Conservation (phyloP, 2,888 invertebrate genomes). For the Molanna angustata region DNA sequence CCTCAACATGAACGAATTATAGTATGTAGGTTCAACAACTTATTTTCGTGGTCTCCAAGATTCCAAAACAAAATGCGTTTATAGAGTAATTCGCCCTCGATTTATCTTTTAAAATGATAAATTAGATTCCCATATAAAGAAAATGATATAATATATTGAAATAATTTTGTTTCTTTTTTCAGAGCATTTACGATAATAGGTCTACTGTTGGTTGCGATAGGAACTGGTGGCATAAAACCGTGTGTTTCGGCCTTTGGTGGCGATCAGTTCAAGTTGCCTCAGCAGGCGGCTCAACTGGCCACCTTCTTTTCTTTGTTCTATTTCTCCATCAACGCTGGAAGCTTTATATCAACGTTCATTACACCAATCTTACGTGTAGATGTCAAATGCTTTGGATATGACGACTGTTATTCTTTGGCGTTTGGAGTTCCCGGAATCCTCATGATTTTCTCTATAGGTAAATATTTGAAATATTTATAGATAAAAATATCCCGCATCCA, state of each 20-base stretch:
- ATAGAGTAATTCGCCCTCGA: too few relatives aligned
- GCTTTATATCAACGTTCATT: conserved; percentile 81
- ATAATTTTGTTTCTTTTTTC: too few relatives aligned
- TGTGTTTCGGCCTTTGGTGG: conserved; percentile 95
- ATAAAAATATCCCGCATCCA: too few relatives aligned
- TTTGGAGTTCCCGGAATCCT: conserved; percentile 87
- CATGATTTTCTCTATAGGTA: conserved; percentile 80
- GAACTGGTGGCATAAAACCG: conserved; percentile 95
- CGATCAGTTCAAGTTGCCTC: conserved; percentile 83
- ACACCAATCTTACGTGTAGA: conserved; percentile 84
- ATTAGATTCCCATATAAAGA: background rate
- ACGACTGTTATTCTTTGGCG: conserved; percentile 78
- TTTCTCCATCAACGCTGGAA: conserved; percentile 90
- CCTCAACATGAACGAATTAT: too few relatives aligned
- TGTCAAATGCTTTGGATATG: conserved; percentile 72
- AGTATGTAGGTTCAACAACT: too few relatives aligned
- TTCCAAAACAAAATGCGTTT: too few relatives aligned
- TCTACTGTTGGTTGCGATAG: conserved; percentile 75
- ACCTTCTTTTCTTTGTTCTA: conserved; percentile 94
- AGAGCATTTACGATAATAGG: conserved; percentile 66
- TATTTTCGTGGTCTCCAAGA: too few relatives aligned
- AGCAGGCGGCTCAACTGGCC: conserved; percentile 74
- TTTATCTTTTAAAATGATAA: background rate
- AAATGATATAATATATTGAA: background rate
- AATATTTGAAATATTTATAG: too few relatives aligned